Evolutionary conservation across 2,797 vertebrate species (phyloP), one percentile per base, ranked within the genome.

Genomic region (Lateolabrax maculatus): DNA sequence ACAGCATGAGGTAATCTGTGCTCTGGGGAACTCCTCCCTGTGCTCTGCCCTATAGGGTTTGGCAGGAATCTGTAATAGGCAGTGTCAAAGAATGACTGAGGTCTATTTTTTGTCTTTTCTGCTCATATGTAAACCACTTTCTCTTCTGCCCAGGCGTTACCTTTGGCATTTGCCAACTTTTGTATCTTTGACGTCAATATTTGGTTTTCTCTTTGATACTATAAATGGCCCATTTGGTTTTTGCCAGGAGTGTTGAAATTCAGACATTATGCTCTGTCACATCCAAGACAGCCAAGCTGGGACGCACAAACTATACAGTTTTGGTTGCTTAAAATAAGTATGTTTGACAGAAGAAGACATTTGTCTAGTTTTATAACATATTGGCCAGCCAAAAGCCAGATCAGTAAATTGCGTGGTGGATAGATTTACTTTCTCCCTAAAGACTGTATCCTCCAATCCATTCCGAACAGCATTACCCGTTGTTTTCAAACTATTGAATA

Each of bases 1-100:
- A 85, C 74, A 80, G 36, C 19, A 85, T 89, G 86, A 90, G 51
- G 67, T 92, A 65, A 90, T 86, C 70, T 55, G 49, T 62, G 56
- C 81, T 60, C 58, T 43, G 49, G 62, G 62, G 81, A 74, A 69
- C 81, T 84, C 84, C 86, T 89, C 89, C 90, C 87, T 86, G 62
- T 3, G 65, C 60, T 69, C 64, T 80, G 78, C 79, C 84, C 75
- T 84, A n/a, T 80, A 79, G 65, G 72, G 70, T 67, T 87, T 84
- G 75, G 83, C 83, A 78, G 71, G 56, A 49, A 62, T 46, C 62
- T 34, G 55, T 43, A 68, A 74, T 27, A 77, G 60, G 48, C 77
- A 84, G 27, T 63, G 67, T 84, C 81, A 81, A 75, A 67, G 19
- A 63, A 67, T 77, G 79, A 86, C 81, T 77, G 58, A 77, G 67